Evolutionary conservation across 2,888 invertebrate species (phyloP).

Genomic region (Notodromas monacha): DNA sequence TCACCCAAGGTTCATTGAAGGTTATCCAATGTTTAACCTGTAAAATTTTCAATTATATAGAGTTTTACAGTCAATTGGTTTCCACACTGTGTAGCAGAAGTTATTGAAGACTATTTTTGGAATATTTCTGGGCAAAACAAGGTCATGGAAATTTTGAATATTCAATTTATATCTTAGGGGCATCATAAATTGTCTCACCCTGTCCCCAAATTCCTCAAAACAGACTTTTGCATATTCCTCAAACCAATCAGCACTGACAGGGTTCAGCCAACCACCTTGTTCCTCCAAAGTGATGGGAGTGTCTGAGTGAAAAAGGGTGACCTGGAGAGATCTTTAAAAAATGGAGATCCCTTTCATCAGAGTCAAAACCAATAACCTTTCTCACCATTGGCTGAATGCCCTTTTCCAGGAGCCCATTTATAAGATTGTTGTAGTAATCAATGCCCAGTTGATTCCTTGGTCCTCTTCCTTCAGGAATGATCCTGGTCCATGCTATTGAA

Average conservation of each 20-base stretch:
- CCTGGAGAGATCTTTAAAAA: too few relatives aligned
- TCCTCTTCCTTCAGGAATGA: conserved; percentile 32
- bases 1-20: conserved; percentile 34
- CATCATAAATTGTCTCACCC: conserved; percentile 17
- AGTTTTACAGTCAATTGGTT: too few relatives aligned
- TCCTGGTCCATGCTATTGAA: conserved; percentile 31
- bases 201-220: conserved; percentile 15
- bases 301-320: conserved; percentile 23
- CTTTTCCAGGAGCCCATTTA: conserved; percentile 28
- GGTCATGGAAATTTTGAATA: too few relatives aligned
- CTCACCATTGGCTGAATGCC: conserved; percentile 22
- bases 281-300: conserved; percentile 25
- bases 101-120: too few relatives aligned
- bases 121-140: too few relatives aligned
- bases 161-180: too few relatives aligned
- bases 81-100: too few relatives aligned
- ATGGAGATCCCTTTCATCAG: neutral
- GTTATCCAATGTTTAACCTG: conserved; percentile 35
- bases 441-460: conserved; percentile 35
- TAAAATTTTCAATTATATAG: too few relatives aligned
- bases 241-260: conserved; percentile 14
- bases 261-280: conserved; percentile 17
- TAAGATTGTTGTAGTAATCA: conserved; percentile 37
- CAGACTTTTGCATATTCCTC: conserved; percentile 16
- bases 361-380: neutral